phyloP scores from a whole-genome alignment of 2,113 vertebrate genomes.

The Ptyas mucosa region DNA sequence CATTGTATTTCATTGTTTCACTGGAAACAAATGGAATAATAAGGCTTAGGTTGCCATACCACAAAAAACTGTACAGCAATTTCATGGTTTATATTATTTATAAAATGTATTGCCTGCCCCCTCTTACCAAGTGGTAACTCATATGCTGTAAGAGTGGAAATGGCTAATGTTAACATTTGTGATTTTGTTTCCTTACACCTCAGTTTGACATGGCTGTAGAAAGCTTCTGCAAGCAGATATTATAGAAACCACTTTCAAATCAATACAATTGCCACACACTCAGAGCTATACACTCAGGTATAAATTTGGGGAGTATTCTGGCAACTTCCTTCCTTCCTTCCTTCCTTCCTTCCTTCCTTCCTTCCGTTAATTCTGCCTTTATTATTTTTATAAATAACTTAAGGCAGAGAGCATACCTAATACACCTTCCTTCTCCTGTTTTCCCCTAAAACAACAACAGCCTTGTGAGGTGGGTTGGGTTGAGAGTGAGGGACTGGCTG shows the following conservation, averaged over 20 bases:
- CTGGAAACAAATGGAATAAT: not conserved
- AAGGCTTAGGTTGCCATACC: not conserved
- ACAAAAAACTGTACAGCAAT: not conserved
- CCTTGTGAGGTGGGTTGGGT: too few species aligned
- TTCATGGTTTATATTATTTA: not conserved
- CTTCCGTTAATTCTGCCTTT: too few species aligned
- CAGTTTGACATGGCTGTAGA: not conserved
- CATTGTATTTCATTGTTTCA: not conserved
- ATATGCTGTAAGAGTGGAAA: not conserved
- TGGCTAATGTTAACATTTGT: not conserved
- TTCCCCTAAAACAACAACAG: too few species aligned
- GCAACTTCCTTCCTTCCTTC: not conserved
- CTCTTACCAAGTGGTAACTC: not conserved
- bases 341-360: not conserved
- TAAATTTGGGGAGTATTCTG: not conserved
- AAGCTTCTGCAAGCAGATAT: not conserved
- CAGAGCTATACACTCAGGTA: not conserved
- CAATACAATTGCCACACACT: not conserved
- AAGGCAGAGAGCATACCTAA: too few species aligned
- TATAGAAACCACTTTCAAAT: not conserved
- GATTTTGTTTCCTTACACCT: not conserved
- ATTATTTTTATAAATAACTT: too few species aligned
- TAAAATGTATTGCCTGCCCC: not conserved
- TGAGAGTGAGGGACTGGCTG: too few species aligned
- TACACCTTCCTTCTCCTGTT: too few species aligned